These are phyloP conservation scores for Lindbergichthys nudifrons DNA, from an alignment of 2,797 vertebrate species.

Conservation along the genomic window DNA sequence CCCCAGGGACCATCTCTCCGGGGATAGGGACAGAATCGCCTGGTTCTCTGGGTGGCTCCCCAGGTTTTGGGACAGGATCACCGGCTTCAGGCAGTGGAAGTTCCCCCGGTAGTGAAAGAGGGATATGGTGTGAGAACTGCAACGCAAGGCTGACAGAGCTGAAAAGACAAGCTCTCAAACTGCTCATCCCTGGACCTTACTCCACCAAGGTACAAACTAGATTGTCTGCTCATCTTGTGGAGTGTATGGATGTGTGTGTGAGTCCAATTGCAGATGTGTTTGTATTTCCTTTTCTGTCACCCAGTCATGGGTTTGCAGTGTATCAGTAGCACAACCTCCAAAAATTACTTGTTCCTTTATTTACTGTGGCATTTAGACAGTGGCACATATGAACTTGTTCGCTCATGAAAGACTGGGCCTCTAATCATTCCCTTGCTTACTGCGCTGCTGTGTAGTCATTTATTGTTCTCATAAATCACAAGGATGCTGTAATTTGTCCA, in stretches of 20 bases:
- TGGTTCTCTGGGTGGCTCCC: constrained; percentile 93
- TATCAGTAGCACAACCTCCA: constrained; percentile 17
- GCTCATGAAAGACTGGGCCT: constrained; percentile 49
- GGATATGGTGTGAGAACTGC: constrained; percentile 97
- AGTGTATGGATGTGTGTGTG: constrained; percentile 14
- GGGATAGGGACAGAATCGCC: constrained; percentile 95
- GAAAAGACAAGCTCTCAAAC: constrained; percentile 94
- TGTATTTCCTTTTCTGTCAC: constrained; percentile 11
- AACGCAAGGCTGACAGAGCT: constrained; percentile 93
- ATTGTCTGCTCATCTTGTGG: background rate
- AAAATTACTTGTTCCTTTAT: constrained; percentile 56
- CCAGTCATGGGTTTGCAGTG: constrained; percentile 6
- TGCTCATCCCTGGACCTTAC: constrained; percentile 93
- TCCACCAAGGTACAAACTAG: constrained; percentile 90
- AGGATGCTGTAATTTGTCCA: constrained; percentile 46
- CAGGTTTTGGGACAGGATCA: constrained; percentile 95
- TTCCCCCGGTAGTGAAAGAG: constrained; percentile 95
- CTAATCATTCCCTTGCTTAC: constrained; percentile 56
- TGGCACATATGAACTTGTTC: constrained; percentile 61
- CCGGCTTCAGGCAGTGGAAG: constrained; percentile 95
- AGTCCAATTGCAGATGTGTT: background rate
- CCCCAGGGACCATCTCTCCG: constrained; percentile 92
- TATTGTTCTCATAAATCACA: constrained; percentile 76
- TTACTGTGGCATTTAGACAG: constrained; percentile 62
- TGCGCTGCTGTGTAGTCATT: constrained; percentile 51